phyloP scores from a whole-genome alignment of 1,140 invertebrate genomes.

The Nilaparvata lugens region DNA sequence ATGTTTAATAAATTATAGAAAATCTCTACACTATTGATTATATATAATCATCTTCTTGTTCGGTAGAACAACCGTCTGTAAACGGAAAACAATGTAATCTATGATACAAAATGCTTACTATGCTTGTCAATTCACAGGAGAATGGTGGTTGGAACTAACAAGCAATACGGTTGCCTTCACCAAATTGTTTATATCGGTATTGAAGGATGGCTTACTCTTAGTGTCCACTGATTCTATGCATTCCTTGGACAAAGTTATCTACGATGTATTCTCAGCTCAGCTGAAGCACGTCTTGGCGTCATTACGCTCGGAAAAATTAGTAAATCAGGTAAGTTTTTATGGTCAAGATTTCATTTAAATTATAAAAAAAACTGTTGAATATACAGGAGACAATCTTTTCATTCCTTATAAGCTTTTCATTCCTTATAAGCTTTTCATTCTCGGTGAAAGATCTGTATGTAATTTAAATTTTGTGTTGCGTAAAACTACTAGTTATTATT shows the following conservation, averaged over 20 bases:
- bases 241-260: slow-evolving; percentile 51
- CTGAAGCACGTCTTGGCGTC: slow-evolving; percentile 51
- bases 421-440: too few species aligned
- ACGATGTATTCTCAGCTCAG: slow-evolving; percentile 55
- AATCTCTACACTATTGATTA: too few species aligned
- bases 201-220: slow-evolving; percentile 59
- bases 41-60: too few species aligned
- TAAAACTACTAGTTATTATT: too few species aligned
- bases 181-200: slow-evolving; percentile 51
- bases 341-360: neutral
- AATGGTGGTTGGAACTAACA: slow-evolving; percentile 58
- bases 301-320: slow-evolving; percentile 44
- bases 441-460: too few species aligned
- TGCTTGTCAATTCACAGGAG: slow-evolving; percentile 38
- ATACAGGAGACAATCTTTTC: too few species aligned
- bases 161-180: slow-evolving; percentile 60
- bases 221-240: slow-evolving; percentile 51
- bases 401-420: too few species aligned
- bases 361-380: too few species aligned
- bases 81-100: too few species aligned
- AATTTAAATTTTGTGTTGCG: too few species aligned
- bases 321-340: slow-evolving; percentile 46
- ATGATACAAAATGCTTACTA: neutral
- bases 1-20: too few species aligned
- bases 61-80: too few species aligned